Conservation (phyloP, 2,888 invertebrate genomes). For the Tipula unca region DNA sequence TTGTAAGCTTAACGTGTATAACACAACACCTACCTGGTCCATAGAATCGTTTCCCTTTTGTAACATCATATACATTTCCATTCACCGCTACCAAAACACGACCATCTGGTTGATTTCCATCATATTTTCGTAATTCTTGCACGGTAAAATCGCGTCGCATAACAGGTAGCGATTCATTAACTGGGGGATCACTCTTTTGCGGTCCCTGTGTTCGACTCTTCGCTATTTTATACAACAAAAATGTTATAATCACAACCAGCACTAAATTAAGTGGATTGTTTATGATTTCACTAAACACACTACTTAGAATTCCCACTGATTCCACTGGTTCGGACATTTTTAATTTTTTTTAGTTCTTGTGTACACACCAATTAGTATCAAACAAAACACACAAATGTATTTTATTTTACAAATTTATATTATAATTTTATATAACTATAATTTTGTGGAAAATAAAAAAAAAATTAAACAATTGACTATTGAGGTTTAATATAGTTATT, state of each 20-base stretch:
- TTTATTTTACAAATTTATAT: not conserved
- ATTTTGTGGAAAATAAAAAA: not conserved
- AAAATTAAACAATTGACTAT: not conserved
- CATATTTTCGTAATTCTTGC: conserved; percentile 75
- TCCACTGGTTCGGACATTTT: conserved; percentile 21
- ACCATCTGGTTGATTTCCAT: conserved; percentile 80
- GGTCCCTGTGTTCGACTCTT: conserved; percentile 46
- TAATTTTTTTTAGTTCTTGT: not conserved
- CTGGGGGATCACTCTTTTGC: conserved; percentile 33
- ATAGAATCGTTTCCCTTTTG: conserved; percentile 82
- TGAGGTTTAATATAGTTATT: not conserved
- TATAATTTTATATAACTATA: not conserved
- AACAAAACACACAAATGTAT: not conserved
- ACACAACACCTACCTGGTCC: conserved; percentile 66
- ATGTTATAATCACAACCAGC: conserved; percentile 57
- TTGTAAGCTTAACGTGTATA: not conserved
- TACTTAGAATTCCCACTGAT: conserved; percentile 35
- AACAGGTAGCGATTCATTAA: conserved; percentile 63
- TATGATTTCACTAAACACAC: conserved; percentile 52
- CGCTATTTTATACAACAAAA: conserved; percentile 67
- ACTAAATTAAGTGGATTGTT: conserved; percentile 63
- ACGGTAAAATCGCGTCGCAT: conserved; percentile 84
- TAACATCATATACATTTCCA: conserved; percentile 91
- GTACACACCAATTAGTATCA: not conserved
- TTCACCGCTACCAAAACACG: conserved; percentile 88